phyloP scores from a whole-genome alignment of 2,888 invertebrate species.

The Petrolisthes cinctipes region DNA sequence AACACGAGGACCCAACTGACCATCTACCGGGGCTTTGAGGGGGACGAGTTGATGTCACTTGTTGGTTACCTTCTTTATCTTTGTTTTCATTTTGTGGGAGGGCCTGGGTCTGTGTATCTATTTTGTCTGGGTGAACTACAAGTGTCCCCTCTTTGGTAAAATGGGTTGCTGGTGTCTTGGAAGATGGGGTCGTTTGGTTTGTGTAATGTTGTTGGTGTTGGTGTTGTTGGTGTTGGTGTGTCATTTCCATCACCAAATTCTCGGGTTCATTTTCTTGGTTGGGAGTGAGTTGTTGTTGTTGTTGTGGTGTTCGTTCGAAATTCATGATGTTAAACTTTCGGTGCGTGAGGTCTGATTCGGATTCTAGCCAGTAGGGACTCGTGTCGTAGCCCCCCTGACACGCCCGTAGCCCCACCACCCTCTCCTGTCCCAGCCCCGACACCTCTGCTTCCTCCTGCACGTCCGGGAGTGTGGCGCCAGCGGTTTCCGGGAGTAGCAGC shows the following conservation, averaged over 20 bases:
- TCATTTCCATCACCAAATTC: background rate
- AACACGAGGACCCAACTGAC: constrained; percentile 24
- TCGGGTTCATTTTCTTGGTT: background rate
- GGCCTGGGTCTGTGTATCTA: too few relatives aligned
- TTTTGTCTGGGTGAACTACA: too few relatives aligned
- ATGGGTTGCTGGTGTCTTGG: background rate
- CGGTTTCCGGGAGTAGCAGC: constrained; percentile 79
- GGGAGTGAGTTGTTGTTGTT: background rate
- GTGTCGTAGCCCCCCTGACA: constrained; percentile 60
- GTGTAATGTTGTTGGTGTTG: too few relatives aligned
- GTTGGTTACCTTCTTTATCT: background rate
- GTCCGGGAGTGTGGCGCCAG: constrained; percentile 77
- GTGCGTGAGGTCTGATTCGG: background rate
- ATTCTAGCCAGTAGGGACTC: constrained; percentile 61
- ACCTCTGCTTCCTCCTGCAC: constrained; percentile 80
- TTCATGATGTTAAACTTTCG: constrained; percentile 6
- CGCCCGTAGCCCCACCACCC: constrained; percentile 24
- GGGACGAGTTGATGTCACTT: background rate
- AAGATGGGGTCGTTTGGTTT: background rate
- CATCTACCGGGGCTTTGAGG: background rate
- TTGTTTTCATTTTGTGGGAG: background rate
- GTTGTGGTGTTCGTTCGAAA: background rate
- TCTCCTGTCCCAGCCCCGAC: constrained; percentile 39
- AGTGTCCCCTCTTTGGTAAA: background rate
- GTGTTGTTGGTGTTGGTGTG: background rate